phyloP scores from a whole-genome alignment of 2,113 vertebrate species.

The Sisor rabdophorus region DNA sequence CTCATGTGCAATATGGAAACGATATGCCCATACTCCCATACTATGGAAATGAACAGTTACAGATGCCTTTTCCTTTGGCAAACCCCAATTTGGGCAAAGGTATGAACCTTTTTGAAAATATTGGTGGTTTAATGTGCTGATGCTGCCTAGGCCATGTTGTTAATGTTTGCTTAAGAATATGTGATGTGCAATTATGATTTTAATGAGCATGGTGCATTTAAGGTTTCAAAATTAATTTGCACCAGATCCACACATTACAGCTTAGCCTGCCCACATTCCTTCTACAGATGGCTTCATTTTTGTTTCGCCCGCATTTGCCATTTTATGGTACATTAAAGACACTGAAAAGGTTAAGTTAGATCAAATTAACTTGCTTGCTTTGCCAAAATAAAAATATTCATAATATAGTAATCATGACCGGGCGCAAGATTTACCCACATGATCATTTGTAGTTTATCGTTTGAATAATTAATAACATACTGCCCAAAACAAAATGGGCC shows the following conservation, averaged over 20 bases:
- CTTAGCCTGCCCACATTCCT: background rate
- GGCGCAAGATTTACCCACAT: background rate
- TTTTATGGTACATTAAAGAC: background rate
- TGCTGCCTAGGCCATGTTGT: background rate
- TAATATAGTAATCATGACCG: background rate
- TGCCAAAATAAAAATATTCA: slow-evolving; percentile 68
- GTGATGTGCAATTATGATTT: background rate
- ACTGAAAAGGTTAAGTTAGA: slow-evolving; percentile 6
- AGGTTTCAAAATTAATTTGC: slow-evolving; percentile 3
- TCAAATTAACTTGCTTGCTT: slow-evolving; percentile 17
- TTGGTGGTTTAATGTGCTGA: background rate
- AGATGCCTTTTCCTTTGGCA: slow-evolving; percentile 75
- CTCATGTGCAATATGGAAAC: slow-evolving; percentile 75
- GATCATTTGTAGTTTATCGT: background rate
- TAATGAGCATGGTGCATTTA: background rate
- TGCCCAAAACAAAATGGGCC: background rate
- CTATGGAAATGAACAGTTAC: slow-evolving; percentile 83
- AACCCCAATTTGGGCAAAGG: slow-evolving; percentile 86
- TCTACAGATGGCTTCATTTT: background rate
- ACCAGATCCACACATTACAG: background rate
- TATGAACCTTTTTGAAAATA: slow-evolving; percentile 49
- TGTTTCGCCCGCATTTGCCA: background rate
- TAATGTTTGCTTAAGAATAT: background rate
- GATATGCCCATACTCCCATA: slow-evolving; percentile 82
- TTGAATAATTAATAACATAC: background rate